These are phyloP conservation scores for Plebejus argus DNA, from an alignment of 2,888 invertebrate genomes.

Conservation along the genomic window DNA sequence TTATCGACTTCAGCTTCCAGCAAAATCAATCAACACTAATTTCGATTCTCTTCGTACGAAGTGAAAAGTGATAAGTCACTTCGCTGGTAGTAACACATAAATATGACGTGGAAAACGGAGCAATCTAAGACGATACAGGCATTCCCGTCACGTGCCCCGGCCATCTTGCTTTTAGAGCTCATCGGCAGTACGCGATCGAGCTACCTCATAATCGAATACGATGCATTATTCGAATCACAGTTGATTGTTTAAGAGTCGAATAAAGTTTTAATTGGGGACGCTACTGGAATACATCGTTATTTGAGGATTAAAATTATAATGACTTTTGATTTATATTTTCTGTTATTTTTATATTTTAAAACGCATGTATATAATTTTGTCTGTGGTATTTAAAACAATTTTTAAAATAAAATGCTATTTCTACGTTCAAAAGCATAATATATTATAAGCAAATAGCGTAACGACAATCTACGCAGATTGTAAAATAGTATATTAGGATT, in stretches of 20 bases:
- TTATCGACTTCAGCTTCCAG: too few species aligned
- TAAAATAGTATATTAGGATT: too few species aligned
- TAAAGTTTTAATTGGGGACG: constrained; percentile 22
- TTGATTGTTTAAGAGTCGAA: constrained; percentile 26
- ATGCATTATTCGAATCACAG: constrained; percentile 34
- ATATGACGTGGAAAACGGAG: constrained; percentile 47
- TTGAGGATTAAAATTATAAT: constrained; percentile 33
- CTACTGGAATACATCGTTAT: constrained; percentile 37
- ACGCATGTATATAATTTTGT: not conserved
- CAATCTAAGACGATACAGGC: constrained; percentile 50
- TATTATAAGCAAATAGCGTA: too few species aligned
- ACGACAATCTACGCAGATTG: too few species aligned
- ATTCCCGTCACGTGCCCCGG: constrained; percentile 57
- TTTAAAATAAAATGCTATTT: not conserved
- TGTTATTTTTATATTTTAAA: not conserved
- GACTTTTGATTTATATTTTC: not conserved
- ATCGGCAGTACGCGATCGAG: constrained; percentile 49
- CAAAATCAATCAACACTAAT: not conserved
- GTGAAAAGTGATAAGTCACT: constrained; percentile 2
- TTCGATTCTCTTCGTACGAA: not conserved
- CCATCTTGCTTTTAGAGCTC: constrained; percentile 56
- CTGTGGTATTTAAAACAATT: not conserved
- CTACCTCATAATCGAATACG: constrained; percentile 41
- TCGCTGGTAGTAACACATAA: constrained; percentile 19
- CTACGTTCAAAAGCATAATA: not conserved